A percentile compares a stretch with the other conserved stretches of the same genome.
Conservation (phyloP, 2,888 invertebrate genomes). For the Rhagonycha fulva region DNA sequence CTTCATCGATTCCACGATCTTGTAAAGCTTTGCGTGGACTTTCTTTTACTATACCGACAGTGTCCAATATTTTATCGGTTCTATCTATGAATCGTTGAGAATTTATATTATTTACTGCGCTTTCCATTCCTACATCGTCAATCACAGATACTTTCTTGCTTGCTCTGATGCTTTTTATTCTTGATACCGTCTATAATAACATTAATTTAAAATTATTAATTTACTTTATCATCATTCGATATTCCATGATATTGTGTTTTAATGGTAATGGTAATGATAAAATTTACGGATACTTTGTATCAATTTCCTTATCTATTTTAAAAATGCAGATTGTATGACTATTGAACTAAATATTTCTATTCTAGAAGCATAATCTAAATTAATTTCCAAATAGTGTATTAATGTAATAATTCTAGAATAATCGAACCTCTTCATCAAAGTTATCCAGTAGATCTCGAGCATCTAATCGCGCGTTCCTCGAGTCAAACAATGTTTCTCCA, state of each 20-base stretch:
- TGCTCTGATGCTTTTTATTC: slow-evolving; percentile 64
- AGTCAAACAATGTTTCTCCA: slow-evolving; percentile 67
- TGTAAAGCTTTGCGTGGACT: slow-evolving; percentile 52
- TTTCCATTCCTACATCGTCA: slow-evolving; percentile 68
- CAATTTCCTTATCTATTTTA: slow-evolving; percentile 3
- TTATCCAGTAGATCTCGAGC: slow-evolving; percentile 55
- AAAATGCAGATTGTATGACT: slow-evolving; percentile 13
- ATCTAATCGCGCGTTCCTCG: slow-evolving; percentile 61
- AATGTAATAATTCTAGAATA: slow-evolving; percentile 25
- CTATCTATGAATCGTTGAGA: slow-evolving; percentile 62
- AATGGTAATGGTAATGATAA: background rate
- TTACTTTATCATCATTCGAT: background rate
- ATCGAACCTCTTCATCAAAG: slow-evolving; percentile 56
- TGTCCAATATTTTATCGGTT: slow-evolving; percentile 68
- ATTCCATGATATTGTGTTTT: background rate
- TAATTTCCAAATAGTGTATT: background rate
- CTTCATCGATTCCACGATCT: slow-evolving; percentile 32
- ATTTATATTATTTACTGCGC: slow-evolving; percentile 61
- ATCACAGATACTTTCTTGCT: slow-evolving; percentile 63
- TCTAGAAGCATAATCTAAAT: slow-evolving; percentile 4
- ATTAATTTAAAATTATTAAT: slow-evolving; percentile 19
- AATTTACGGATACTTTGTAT: background rate
- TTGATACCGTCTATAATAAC: slow-evolving; percentile 60
- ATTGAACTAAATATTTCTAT: slow-evolving; percentile 11
- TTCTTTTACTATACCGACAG: slow-evolving; percentile 63